Evolutionary conservation across 2,113 vertebrate species (phyloP).

Genomic region (Nesoenas mayeri): DNA sequence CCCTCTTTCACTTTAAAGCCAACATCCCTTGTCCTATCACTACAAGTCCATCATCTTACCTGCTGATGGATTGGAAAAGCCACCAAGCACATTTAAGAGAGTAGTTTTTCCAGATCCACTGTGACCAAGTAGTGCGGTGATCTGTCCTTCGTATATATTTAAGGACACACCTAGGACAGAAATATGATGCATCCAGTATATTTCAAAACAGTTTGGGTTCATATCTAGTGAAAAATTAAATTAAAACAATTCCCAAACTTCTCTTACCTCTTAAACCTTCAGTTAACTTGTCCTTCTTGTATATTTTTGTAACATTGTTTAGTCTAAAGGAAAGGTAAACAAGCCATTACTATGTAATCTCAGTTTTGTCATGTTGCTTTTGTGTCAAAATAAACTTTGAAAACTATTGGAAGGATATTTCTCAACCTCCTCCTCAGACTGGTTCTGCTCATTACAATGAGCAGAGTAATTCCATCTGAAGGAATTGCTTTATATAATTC

Average conservation of each 20-base stretch:
- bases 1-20: no score
- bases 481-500: not conserved
- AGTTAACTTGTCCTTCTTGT: conserved; percentile 74
- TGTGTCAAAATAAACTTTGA: not conserved
- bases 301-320: conserved; percentile 83
- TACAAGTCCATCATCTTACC: conserved; percentile 60
- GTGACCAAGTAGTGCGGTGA: conserved; percentile 88
- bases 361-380: not conserved
- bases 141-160: conserved; percentile 87
- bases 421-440: not conserved
- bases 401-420: not conserved
- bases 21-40: no score
- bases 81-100: conserved; percentile 86
- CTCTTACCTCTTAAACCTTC: conserved; percentile 85
- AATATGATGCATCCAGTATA: not conserved
- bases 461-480: not conserved
- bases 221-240: not conserved
- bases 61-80: conserved; percentile 80
- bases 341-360: not conserved
- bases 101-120: conserved; percentile 87
- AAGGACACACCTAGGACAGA: conserved; percentile 79
- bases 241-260: not conserved
- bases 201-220: not conserved
- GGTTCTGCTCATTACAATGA: not conserved
- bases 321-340: conserved; percentile 73